A percentile compares a stretch with the other conserved stretches of the same genome.
Evolutionary conservation across 2,888 invertebrate genomes (phyloP).

Genomic region (Aquatica leii): DNA sequence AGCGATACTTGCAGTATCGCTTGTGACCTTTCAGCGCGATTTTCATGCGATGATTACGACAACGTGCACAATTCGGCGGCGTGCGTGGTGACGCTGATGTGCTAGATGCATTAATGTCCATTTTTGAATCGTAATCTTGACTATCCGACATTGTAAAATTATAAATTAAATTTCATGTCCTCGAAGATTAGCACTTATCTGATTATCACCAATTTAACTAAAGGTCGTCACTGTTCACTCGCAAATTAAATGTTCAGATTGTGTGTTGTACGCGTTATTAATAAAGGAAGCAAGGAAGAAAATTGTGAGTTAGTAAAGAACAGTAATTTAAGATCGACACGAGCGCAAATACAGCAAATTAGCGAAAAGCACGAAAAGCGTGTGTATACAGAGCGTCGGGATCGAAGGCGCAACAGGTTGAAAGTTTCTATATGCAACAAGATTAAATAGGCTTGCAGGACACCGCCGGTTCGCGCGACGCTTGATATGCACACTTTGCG

Average conservation of each 20-base stretch:
- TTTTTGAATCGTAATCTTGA: slow-evolving; percentile 64
- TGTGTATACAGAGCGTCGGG: slow-evolving; percentile 9
- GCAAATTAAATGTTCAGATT: slow-evolving; percentile 3
- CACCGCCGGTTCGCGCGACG: slow-evolving; percentile 27
- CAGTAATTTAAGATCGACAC: not conserved
- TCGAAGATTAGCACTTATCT: slow-evolving; percentile 10
- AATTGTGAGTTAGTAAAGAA: not conserved
- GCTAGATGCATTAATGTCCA: slow-evolving; percentile 64
- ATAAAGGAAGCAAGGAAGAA: not conserved
- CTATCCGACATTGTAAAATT: slow-evolving; percentile 62
- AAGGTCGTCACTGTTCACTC: slow-evolving; percentile 10
- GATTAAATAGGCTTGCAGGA: slow-evolving; percentile 28
- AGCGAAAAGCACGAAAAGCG: slow-evolving; percentile 15
- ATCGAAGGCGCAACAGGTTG: slow-evolving; percentile 33
- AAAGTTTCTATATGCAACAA: slow-evolving; percentile 20
- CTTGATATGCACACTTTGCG: slow-evolving; percentile 28
- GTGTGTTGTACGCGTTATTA: not conserved
- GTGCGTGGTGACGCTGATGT: slow-evolving; percentile 74
- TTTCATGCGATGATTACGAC: slow-evolving; percentile 90
- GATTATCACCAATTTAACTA: slow-evolving; percentile 3
- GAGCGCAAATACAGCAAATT: slow-evolving; percentile 5
- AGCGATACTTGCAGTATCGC: slow-evolving; percentile 85
- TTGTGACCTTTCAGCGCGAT: slow-evolving; percentile 92
- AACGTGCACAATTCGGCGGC: slow-evolving; percentile 91
- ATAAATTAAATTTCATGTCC: slow-evolving; percentile 5